Percentiles rank a stretch among this genome's conserved stretches.
Conservation (phyloP, 1,140 invertebrate genomes). For the Platyura marginata region DNA sequence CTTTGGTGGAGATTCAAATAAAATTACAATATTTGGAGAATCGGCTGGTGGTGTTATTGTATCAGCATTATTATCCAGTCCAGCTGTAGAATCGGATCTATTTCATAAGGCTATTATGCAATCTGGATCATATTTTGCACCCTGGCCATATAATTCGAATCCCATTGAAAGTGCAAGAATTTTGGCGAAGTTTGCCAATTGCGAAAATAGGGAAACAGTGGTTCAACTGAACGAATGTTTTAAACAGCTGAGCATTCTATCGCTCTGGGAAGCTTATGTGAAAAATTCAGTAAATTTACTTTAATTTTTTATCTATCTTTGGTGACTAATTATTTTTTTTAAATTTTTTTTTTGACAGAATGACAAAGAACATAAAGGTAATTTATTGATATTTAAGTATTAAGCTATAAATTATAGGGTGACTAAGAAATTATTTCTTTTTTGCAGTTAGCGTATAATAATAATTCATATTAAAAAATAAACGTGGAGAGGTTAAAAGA, state of each 20-base stretch:
- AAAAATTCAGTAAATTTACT: no score
- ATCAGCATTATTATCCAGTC: not conserved
- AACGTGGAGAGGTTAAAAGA: no score
- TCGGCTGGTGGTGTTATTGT: slow-evolving; percentile 15
- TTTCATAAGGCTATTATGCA: slow-evolving; percentile 19
- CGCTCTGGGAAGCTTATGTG: no score
- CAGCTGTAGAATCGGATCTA: slow-evolving; percentile 1
- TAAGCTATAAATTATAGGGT: no score
- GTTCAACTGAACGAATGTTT: slow-evolving; percentile 10
- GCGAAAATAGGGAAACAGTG: slow-evolving; percentile 7
- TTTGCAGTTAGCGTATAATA: no score
- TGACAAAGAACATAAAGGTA: no score
- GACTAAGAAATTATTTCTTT: no score
- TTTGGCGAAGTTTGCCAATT: slow-evolving; percentile 12
- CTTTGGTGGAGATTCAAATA: slow-evolving; percentile 44
- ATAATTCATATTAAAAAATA: no score
- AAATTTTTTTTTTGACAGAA: no score
- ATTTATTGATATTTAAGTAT: no score
- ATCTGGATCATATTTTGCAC: slow-evolving; percentile 18
- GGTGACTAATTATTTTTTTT: no score
- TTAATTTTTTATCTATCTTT: no score
- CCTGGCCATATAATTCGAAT: slow-evolving; percentile 12
- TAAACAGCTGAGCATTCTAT: slow-evolving; percentile 7
- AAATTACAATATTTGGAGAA: slow-evolving; percentile 41
- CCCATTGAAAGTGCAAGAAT: slow-evolving; percentile 10